Base-by-base conservation (phyloP, 2,888 invertebrate genomes). In the Lamellibrachia columna region DNA sequence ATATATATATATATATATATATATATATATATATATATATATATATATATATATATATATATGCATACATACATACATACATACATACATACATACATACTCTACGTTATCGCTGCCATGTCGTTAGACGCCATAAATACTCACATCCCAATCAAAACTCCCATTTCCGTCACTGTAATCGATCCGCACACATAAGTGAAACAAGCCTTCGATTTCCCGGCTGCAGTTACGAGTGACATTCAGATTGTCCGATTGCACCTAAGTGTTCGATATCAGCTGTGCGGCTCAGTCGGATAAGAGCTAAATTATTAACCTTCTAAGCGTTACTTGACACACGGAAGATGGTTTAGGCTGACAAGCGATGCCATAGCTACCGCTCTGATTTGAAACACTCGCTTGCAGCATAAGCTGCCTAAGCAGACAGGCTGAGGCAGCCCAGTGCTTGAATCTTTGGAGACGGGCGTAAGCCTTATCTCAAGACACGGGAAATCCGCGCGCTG, bases 231-330 rank as follows among this genome's bases (percentile, higher is more conserved):
- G 75, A 75, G 22, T 11, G 75, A 75, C 75, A 75, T 75, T 75
- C 22, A 22, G 75, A 75, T n/a, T 75, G 6, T 75, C 75, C 75
- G 75, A 75, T 75, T 75, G 75, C 75, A 75, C 15, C 22, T 75
- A 15, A 75, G 6, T 75, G 75, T 75, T 22, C 22, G 22, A 75
- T 75, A 75, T 75, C 22, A 15, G 75, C 75, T 75, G 22, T 75
- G 22, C 22, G n/a, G 6, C 75, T 11, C 75, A 75, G 75, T 15
- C 75, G 75, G 22, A 22, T 22, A 15, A 75, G 22, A 75, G 75
- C 75, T 75, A 22, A 75, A 75, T 75, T 75, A 75, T 75, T 75
- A 75, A 75, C 75, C 75, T 75, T 75, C 75, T 75, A 22, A 75
- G n/a, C 75, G 75, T 75, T 75, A 75, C 75, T 15, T 75, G 75